These are phyloP conservation scores for Myiozetetes cayanensis DNA, from an alignment of 2,113 vertebrate species.

Conservation along the genomic window DNA sequence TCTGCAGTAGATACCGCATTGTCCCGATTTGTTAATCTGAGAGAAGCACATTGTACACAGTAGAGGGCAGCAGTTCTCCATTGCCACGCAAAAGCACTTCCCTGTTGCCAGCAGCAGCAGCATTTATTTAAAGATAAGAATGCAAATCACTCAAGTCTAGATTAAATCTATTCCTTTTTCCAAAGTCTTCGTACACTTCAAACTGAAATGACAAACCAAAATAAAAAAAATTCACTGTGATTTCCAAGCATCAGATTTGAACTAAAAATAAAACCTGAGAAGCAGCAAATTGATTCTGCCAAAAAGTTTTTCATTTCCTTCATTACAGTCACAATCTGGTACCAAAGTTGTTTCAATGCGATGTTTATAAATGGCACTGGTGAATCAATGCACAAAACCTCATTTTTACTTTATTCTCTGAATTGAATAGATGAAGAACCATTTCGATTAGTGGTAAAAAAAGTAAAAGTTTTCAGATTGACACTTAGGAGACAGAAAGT, in stretches of 20 bases:
- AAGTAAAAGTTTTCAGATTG: neutral
- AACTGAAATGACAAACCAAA: neutral
- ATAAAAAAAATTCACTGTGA: neutral
- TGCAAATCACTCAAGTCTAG: neutral
- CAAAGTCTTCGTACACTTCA: neutral
- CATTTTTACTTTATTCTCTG: neutral
- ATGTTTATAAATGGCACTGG: neutral
- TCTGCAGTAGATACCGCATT: rapidly evolving
- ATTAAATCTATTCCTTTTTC: neutral
- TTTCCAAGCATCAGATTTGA: neutral
- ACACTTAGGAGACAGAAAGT: neutral
- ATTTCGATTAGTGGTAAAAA: neutral
- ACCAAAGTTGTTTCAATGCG: neutral
- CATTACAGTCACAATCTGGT: neutral
- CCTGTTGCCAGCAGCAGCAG: neutral
- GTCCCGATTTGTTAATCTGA: no score
- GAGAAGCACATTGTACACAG: neutral
- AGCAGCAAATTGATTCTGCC: neutral
- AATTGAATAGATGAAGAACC: neutral
- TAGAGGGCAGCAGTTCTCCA: conserved; percentile 52
- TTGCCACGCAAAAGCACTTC: rapidly evolving
- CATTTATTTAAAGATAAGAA: neutral
- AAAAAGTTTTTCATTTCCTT: neutral
- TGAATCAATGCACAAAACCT: neutral
- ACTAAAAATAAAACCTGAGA: neutral